These are phyloP conservation scores for Mus spretus DNA, from an alignment of 2,797 vertebrate genomes.

Conservation along the genomic window DNA sequence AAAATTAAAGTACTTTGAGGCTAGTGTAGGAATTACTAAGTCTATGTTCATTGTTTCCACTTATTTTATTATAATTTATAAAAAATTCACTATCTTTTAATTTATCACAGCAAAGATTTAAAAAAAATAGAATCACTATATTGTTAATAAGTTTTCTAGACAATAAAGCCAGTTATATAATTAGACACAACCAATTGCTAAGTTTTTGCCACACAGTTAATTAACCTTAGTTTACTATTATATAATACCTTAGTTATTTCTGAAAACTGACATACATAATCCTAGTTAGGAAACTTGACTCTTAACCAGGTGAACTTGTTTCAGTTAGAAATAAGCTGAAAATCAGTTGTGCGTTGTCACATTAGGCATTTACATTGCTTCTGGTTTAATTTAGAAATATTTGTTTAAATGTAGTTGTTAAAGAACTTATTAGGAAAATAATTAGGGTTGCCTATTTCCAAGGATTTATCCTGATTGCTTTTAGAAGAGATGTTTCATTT, in stretches of 20 bases:
- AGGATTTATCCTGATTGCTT: conserved; percentile 69
- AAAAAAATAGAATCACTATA: neutral
- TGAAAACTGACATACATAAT: neutral
- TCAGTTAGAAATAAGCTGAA: neutral
- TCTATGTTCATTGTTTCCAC: neutral
- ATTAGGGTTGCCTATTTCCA: neutral
- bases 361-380: neutral
- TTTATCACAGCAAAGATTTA: neutral
- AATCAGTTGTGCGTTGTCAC: neutral
- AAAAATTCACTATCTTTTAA: neutral
- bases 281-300: neutral
- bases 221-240: neutral
- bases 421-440: conserved; percentile 52
- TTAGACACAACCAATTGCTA: neutral
- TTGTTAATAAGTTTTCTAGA: neutral
- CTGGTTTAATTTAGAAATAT: conserved; percentile 63
- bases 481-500: conserved; percentile 71
- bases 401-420: neutral
- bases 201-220: neutral
- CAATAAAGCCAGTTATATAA: neutral
- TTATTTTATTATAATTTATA: neutral
- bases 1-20: neutral
- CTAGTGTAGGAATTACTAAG: neutral
- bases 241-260: neutral
- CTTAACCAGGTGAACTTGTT: neutral